Percentiles rank a stretch among this genome's conserved stretches.
These are phyloP conservation scores for Lanius collurio DNA, from an alignment of 2,113 vertebrate genomes.

Conservation along the genomic window DNA sequence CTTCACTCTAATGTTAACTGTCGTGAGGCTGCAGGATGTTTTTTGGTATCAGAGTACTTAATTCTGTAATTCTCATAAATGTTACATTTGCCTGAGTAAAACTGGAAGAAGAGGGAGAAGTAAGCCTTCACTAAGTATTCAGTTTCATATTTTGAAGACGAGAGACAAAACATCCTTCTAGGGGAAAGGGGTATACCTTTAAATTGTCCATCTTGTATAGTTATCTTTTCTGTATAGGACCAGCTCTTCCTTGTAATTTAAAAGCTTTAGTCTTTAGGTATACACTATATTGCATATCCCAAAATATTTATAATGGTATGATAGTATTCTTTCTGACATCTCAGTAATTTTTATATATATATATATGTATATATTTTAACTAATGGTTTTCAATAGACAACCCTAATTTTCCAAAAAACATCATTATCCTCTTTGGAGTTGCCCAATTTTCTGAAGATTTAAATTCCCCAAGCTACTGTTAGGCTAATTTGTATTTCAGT, in stretches of 20 bases:
- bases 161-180: neutral
- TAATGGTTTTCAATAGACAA: neutral
- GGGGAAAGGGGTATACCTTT: neutral
- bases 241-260: neutral
- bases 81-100: neutral
- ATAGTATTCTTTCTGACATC: neutral
- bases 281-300: neutral
- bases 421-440: neutral
- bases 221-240: neutral
- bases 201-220: neutral
- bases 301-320: neutral
- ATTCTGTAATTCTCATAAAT: neutral
- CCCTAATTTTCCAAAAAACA: neutral
- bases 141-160: neutral
- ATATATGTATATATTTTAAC: neutral
- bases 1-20: neutral
- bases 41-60: neutral
- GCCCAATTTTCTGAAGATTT: neutral
- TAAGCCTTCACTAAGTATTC: neutral
- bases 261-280: neutral
- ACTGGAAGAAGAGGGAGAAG: neutral
- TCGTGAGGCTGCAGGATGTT: neutral
- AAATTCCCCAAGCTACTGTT: neutral
- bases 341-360: neutral
- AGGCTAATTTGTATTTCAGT: constrained; percentile 8